A percentile compares a stretch with the other conserved stretches of the same genome.
phyloP scores from a whole-genome alignment of 2,888 invertebrate species.

The Erannis defoliaria region DNA sequence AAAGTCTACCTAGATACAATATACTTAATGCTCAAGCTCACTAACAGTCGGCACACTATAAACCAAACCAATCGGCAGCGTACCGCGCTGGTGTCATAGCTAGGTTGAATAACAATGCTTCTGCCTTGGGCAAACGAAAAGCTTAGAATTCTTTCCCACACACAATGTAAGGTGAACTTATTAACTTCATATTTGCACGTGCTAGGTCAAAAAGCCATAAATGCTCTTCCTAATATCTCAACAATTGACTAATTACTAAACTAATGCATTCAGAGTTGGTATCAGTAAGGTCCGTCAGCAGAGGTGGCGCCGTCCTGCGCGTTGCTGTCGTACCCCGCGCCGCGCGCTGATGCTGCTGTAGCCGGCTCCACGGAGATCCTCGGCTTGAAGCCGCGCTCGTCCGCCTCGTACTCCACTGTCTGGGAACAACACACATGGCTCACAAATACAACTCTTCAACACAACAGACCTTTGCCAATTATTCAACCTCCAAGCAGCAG shows the following conservation, averaged over 20 bases:
- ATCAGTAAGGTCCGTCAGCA: constrained; percentile 3
- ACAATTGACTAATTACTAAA: background rate
- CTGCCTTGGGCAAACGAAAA: no score
- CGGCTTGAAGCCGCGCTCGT: constrained; percentile 51
- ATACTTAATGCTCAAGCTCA: no score
- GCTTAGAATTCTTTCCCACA: no score
- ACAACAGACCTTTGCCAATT: background rate
- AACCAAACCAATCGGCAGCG: no score
- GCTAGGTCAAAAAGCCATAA: no score
- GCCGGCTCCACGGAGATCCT: constrained; percentile 84
- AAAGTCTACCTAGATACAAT: no score
- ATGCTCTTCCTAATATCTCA: background rate
- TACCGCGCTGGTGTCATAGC: no score
- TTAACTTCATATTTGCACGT: no score
- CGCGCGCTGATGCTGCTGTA: constrained; percentile 63
- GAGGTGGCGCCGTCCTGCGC: constrained; percentile 55
- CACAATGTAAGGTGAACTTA: no score
- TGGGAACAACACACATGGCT: background rate
- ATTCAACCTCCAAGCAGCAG: background rate
- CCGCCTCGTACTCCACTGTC: constrained; percentile 12
- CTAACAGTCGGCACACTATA: no score
- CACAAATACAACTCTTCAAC: background rate
- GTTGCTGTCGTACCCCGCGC: constrained; percentile 45
- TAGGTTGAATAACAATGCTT: no score
- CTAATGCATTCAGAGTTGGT: no score